Evolutionary conservation across 2,888 invertebrate species (phyloP), one percentile per base, ranked within the genome.

Genomic region (Harpalus rubripes): DNA sequence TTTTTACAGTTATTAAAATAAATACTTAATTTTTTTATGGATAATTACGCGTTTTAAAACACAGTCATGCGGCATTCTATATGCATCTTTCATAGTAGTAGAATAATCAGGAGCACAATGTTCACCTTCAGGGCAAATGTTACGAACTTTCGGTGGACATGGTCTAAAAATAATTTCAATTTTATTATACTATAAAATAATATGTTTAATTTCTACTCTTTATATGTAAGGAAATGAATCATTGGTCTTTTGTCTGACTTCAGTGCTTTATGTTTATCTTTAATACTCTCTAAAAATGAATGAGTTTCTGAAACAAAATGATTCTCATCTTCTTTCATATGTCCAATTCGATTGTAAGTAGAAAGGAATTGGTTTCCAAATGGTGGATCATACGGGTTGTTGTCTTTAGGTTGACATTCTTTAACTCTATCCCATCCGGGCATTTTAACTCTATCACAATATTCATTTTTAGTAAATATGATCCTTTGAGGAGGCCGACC

Each of bases 61-160:
- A 74, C 89, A 88, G 39, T 93, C 92, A 87, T 90, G 89, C 0
- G 93, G 93, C 85, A 92, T 92, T 86, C 92, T 90, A 86, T 92
- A 94, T 87, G 93, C 92, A 86, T 92, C 91, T 88, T 93, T 93
- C 88, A 93, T 92, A 16, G 92, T 92, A 5, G 92, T 90, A 7
- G 90, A 59, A 86, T 92, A 93, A 88, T 92, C 92, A 91, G 92
- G 92, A 39, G 88, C 87, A 91, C 92, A 92, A 44, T 88, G 86
- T 41, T 22, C 32, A 16, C 32, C 59, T 61, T 39, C 10, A 22
- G 80, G 59, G n/a, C 78, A 78, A 58, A 16, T 32, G 15, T 32
- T 26, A n/a, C 22, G 16, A 8, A 10, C 15, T 8, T 12, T 32
- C 12, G 12, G 41, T 41, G 6, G 16, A 80, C 59, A 61, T 7